Conservation (phyloP, 2,113 vertebrate species). For the Nibea coibor region DNA sequence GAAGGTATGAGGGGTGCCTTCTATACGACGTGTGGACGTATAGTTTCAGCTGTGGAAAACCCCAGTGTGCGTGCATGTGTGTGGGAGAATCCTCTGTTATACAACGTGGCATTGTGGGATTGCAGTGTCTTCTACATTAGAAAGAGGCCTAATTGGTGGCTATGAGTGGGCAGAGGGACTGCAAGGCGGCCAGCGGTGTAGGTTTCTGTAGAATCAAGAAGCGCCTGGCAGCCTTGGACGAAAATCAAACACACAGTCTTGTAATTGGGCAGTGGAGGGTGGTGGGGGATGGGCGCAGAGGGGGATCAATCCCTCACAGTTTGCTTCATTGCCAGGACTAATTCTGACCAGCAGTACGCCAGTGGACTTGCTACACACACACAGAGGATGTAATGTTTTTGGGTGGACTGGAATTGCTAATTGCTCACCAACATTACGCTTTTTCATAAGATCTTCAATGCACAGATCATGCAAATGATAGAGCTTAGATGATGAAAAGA, state of each 20-base stretch:
- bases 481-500: constrained; percentile 30
- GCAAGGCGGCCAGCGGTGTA: constrained; percentile 30
- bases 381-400: constrained; percentile 17
- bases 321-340: constrained; percentile 45
- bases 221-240: constrained; percentile 23
- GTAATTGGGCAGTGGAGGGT: constrained; percentile 53
- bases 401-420: constrained; percentile 51
- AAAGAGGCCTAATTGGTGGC: constrained; percentile 58
- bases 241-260: constrained; percentile 51
- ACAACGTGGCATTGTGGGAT: constrained; percentile 45
- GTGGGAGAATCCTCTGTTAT: constrained; percentile 40
- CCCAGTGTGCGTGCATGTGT: not conserved
- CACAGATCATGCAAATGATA: constrained; percentile 42
- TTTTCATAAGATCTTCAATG: constrained; percentile 45
- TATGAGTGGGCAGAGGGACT: constrained; percentile 65
- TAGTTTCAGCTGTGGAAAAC: constrained; percentile 42
- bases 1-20: constrained; percentile 3
- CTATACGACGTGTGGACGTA: not conserved
- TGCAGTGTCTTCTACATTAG: constrained; percentile 53
- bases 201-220: constrained; percentile 43
- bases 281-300: constrained; percentile 16
- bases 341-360: constrained; percentile 28
- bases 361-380: constrained; percentile 10
- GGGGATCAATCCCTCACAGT: constrained; percentile 48
- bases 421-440: constrained; percentile 23